These are phyloP conservation scores for Palythoa grandiflora DNA, from an alignment of 92 coral and sea anemone species.

Conservation along the genomic window DNA sequence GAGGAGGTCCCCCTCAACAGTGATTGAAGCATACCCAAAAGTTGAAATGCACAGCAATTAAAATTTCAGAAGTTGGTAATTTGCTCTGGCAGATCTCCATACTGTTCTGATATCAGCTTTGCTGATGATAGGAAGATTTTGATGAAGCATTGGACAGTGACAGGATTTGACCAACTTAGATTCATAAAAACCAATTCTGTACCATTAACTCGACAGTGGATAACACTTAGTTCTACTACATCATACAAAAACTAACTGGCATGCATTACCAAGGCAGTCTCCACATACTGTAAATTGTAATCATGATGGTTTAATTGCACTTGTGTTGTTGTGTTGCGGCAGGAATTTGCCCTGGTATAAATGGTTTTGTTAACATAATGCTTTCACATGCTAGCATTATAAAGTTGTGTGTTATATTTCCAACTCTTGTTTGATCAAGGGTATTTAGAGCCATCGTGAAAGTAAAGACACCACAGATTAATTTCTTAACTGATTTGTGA, in stretches of 20 bases:
- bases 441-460: background rate
- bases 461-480: background rate
- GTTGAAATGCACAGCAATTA: background rate
- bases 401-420: background rate
- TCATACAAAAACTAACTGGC: background rate
- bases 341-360: background rate
- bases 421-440: background rate
- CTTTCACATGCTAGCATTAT: background rate
- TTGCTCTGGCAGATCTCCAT: constrained; percentile 38
- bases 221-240: background rate
- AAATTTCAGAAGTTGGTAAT: constrained; percentile 43
- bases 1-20: constrained; percentile 83
- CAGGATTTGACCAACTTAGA: constrained; percentile 44
- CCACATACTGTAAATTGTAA: background rate
- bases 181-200: background rate
- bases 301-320: background rate
- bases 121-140: constrained; percentile 93
- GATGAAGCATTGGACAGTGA: constrained; percentile 99
- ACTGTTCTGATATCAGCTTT: constrained; percentile 46
- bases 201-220: constrained; percentile 20
- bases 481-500: background rate
- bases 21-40: constrained; percentile 5
- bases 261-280: background rate
- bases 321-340: background rate
- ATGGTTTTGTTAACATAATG: constrained; percentile 13